These are phyloP conservation scores for Echinometra lucunter DNA, from an alignment of 53 echinoderm and acorn worm genomes.

Conservation along the genomic window DNA sequence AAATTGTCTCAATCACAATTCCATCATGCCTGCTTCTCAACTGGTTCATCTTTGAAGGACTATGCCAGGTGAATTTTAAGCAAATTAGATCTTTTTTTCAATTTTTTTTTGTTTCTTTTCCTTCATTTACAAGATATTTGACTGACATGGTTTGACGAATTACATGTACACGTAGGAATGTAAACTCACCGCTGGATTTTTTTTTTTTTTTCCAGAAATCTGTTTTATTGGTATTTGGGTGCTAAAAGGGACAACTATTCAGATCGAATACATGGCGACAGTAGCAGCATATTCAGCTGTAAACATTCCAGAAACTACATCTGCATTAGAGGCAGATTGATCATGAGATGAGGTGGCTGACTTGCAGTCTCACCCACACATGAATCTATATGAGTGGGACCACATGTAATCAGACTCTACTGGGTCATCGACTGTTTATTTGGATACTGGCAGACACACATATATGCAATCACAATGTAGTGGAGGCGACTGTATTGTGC, in stretches of 20 bases:
- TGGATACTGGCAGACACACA: constrained; percentile 40
- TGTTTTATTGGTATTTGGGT: background rate
- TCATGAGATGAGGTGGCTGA: constrained; percentile 21
- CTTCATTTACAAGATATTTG: too few species aligned
- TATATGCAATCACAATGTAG: constrained; percentile 17
- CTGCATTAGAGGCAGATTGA: background rate
- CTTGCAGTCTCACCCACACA: constrained; percentile 26
- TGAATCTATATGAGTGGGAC: constrained; percentile 47
- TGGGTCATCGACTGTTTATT: constrained; percentile 54
- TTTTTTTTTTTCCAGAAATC: too few species aligned
- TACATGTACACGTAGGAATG: too few species aligned
- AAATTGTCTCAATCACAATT: too few species aligned
- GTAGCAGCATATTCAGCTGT: background rate
- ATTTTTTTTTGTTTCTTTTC: too few species aligned
- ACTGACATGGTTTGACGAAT: too few species aligned
- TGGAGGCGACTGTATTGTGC: background rate
- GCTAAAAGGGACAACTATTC: background rate
- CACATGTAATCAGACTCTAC: constrained; percentile 13
- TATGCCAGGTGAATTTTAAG: too few species aligned
- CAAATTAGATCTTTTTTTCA: too few species aligned
- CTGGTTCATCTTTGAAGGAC: too few species aligned
- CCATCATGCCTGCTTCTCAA: too few species aligned
- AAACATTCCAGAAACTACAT: background rate
- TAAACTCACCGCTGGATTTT: too few species aligned
- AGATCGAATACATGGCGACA: background rate